Evolutionary conservation across 2,888 invertebrate species (phyloP), one percentile per base, ranked within the genome.

Genomic region (Cheiracanthium punctorium): DNA sequence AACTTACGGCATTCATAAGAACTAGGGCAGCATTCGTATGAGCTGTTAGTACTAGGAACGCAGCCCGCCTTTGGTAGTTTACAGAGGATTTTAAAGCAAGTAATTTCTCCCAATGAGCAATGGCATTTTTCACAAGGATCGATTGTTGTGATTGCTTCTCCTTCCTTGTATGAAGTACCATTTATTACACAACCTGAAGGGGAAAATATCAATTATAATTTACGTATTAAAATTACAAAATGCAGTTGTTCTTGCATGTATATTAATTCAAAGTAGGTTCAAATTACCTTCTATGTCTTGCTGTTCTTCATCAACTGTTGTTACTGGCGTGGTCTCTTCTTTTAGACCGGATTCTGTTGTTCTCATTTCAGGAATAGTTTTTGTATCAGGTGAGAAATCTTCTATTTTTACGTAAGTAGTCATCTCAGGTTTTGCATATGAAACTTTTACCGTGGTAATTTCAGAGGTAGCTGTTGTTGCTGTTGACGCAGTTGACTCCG

Each of bases 121-220:
- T 89, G 79, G n/a, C 89, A 89, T 20, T 88, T 80, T 33, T 88
- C 82, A 41, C 89, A 89, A 41, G 87, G 80, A 33, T 88, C 80
- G 7, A 71, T 33, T 10, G 76, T 80, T n/a, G 29, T 14, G 5
- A 89, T 81, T 12, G 72, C 20, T 29, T 87, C 73, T 7, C 88
- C 88, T 24, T 82, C 73, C 29, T 65, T 74, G 37, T 89, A 88
- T 1, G 24, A n/a, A 12, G 73, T 81, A 12, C 80, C 88, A 70
- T 88, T 70, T 17, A 87, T 43, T 4, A 74, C 0, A 32, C 88
- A 88, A 32, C 24, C 74, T 75, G 58, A 48, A 43, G 48, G 32
- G 14, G 24, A 65, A 48, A 29, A 58, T 58, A n/a, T 37, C 10
- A 37, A 37, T 37, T 4, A 7, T 37, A 37, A 37, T 7, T 7